These are phyloP conservation scores for Phalacrocorax pelagicus DNA, from an alignment of 2,113 vertebrate species.

Conservation along the genomic window DNA sequence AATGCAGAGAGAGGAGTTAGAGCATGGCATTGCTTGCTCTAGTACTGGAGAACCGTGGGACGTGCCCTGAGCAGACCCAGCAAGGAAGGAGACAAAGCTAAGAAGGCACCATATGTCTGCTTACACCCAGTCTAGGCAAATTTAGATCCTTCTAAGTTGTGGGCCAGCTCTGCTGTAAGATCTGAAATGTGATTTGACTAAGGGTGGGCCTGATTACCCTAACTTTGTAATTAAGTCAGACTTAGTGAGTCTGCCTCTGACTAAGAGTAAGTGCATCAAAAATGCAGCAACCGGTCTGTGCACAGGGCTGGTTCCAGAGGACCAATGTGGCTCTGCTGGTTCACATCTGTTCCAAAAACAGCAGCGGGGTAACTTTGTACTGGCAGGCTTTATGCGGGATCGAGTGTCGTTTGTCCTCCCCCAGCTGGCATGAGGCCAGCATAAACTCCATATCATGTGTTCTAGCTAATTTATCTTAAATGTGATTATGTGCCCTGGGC, in stretches of 20 bases:
- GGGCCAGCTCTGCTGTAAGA: background rate
- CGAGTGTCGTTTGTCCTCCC: background rate
- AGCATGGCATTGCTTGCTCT: background rate
- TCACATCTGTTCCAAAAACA: conserved; percentile 12
- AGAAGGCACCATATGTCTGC: background rate
- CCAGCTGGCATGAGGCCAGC: conserved; percentile 26
- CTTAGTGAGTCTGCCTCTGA: background rate
- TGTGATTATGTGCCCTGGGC: conserved; percentile 60
- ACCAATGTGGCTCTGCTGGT: background rate
- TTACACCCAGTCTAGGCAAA: background rate
- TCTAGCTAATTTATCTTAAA: conserved; percentile 65
- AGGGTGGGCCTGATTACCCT: background rate
- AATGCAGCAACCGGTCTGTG: background rate
- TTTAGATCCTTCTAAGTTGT: background rate
- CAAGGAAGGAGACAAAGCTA: background rate
- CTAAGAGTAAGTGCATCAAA: background rate
- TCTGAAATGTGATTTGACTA: conserved; percentile 31
- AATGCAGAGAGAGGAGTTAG: background rate
- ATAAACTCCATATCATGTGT: conserved; percentile 53
- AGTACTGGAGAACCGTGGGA: background rate
- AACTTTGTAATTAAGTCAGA: conserved; percentile 1
- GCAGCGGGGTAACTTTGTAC: conserved; percentile 17
- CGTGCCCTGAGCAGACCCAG: background rate
- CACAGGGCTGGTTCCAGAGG: background rate
- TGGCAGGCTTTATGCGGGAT: conserved; percentile 23